Percentiles rank a stretch among this genome's conserved stretches.
phyloP scores from a whole-genome alignment of 2,113 vertebrate genomes.

The Carassius carassius region DNA sequence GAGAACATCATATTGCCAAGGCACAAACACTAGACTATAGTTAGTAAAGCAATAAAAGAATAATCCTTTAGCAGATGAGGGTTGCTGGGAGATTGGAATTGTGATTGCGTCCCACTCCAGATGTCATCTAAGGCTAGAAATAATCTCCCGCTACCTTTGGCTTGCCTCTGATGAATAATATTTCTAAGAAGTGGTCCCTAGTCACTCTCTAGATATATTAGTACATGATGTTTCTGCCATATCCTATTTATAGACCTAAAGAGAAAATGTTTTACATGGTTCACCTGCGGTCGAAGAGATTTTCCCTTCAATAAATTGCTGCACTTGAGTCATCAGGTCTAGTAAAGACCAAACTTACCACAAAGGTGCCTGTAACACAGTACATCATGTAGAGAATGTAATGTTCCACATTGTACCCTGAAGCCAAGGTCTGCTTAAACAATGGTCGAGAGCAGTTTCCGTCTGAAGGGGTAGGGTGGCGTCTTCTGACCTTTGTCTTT shows the following conservation, averaged over 20 bases:
- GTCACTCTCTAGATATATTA: not conserved
- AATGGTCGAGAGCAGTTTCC: conserved; percentile 76
- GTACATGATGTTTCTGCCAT: not conserved
- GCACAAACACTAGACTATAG: not conserved
- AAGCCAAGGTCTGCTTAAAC: conserved; percentile 68
- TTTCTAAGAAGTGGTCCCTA: not conserved
- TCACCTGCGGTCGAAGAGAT: not conserved
- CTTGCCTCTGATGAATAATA: conserved; percentile 23
- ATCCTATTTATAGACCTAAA: conserved; percentile 8
- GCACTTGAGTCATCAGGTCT: not conserved
- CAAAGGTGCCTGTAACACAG: conserved; percentile 63
- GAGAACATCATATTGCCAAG: not conserved
- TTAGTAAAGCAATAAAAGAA: conserved; percentile 14
- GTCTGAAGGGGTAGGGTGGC: conserved; percentile 73
- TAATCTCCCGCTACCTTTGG: conserved; percentile 62
- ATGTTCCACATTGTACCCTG: conserved; percentile 59
- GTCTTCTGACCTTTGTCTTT: conserved; percentile 65
- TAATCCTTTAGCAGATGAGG: conserved; percentile 29
- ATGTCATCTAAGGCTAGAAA: conserved; percentile 60
- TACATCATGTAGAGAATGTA: conserved; percentile 56
- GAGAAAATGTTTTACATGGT: not conserved
- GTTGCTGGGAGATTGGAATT: conserved; percentile 20
- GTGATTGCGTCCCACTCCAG: conserved; percentile 53
- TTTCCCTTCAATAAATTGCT: not conserved
- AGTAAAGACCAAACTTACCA: conserved; percentile 65